Evolutionary conservation across 2,797 vertebrate species (phyloP).

Genomic region (Fistularia tabacaria): DNA sequence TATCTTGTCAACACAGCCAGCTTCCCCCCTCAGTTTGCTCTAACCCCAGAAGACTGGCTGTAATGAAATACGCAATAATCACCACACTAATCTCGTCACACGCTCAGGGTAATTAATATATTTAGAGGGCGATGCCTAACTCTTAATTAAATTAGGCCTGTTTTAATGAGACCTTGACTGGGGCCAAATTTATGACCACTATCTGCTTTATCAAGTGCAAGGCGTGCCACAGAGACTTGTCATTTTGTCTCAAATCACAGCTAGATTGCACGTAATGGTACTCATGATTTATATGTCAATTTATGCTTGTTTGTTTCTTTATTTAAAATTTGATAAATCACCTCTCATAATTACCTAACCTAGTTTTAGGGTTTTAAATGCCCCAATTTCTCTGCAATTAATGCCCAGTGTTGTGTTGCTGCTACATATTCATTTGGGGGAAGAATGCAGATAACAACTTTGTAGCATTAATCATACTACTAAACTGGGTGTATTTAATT

Average conservation of each 20-base stretch:
- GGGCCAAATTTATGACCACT: constrained; percentile 94
- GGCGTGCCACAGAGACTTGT: constrained; percentile 89
- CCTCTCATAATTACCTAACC: constrained; percentile 85
- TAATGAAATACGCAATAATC: constrained; percentile 98
- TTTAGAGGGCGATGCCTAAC: constrained; percentile 87
- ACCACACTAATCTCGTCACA: constrained; percentile 88
- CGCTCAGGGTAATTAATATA: constrained; percentile 99
- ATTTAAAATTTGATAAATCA: constrained; percentile 86
- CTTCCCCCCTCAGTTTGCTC: constrained; percentile 80
- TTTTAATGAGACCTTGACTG: constrained; percentile 94
- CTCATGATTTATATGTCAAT: constrained; percentile 95
- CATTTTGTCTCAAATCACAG: constrained; percentile 86
- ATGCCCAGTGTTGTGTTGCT: constrained; percentile 73
- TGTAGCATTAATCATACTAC: constrained; percentile 89
- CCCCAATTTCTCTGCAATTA: constrained; percentile 77
- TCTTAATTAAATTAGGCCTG: constrained; percentile 96
- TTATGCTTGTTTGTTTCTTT: constrained; percentile 96
- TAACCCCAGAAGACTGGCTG: constrained; percentile 83
- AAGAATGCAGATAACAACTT: constrained; percentile 85
- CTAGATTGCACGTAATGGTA: constrained; percentile 84
- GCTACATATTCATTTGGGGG: constrained; percentile 84
- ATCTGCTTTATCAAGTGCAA: constrained; percentile 91
- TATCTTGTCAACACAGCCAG: constrained; percentile 85
- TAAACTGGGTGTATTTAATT: constrained; percentile 78
- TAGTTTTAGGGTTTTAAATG: constrained; percentile 69